phyloP scores from a whole-genome alignment of 2,888 invertebrate genomes.

The Abrostola triplasia region DNA sequence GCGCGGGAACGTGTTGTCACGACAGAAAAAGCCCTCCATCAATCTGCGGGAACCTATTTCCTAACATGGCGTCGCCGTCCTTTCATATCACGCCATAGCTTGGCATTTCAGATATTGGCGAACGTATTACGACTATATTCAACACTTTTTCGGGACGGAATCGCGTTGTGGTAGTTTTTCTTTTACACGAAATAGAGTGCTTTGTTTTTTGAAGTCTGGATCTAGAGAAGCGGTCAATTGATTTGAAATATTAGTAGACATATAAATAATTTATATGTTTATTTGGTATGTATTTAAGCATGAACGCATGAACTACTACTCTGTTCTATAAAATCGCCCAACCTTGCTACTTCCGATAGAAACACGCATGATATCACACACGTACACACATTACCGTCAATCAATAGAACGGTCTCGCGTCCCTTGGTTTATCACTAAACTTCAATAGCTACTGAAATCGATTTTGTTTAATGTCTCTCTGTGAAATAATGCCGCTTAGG shows the following conservation, averaged over 20 bases:
- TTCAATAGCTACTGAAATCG: constrained; percentile 1
- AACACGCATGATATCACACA: background rate
- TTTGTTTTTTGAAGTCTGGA: constrained; percentile 16
- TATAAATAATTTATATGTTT: background rate
- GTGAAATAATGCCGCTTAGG: constrained; percentile 1
- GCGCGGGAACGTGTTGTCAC: constrained; percentile 72
- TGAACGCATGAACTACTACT: too few species aligned
- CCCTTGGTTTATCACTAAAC: background rate
- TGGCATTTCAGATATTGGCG: constrained; percentile 73
- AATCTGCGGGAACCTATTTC: constrained; percentile 77
- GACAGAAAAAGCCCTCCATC: constrained; percentile 83
- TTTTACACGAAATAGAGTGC: constrained; percentile 36
- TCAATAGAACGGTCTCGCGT: background rate
- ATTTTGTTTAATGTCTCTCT: constrained; percentile 5
- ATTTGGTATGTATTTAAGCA: too few species aligned
- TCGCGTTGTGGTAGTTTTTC: constrained; percentile 35
- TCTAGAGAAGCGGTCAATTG: constrained; percentile 32
- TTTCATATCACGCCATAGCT: constrained; percentile 72
- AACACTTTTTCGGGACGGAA: constrained; percentile 56
- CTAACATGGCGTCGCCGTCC: constrained; percentile 70
- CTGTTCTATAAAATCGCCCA: too few species aligned
- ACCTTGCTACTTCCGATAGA: too few species aligned
- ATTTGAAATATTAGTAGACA: constrained; percentile 17
- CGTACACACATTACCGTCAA: background rate
- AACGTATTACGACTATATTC: constrained; percentile 70